These are phyloP conservation scores for Drosophila pseudotalamancana DNA, from an alignment of 2,888 invertebrate genomes.

Conservation along the genomic window DNA sequence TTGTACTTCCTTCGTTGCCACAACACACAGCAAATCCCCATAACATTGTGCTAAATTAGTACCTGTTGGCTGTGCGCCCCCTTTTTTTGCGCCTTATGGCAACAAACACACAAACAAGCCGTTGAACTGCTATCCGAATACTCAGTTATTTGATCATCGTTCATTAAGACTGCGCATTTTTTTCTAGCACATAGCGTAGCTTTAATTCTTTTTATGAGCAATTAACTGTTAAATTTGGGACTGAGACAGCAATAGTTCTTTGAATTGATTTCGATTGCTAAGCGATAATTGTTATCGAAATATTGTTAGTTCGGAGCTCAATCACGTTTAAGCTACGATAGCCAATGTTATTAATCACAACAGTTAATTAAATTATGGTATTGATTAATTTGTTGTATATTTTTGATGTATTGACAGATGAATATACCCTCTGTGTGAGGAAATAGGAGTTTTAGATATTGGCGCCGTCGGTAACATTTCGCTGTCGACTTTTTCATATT, in stretches of 20 bases:
- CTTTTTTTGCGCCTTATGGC: constrained; percentile 33
- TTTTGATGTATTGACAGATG: background rate
- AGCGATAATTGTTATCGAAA: background rate
- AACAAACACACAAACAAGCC: constrained; percentile 33
- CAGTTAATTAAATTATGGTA: background rate
- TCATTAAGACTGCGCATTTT: background rate
- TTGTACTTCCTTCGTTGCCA: constrained; percentile 53
- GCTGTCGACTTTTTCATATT: constrained; percentile 30
- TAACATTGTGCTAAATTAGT: constrained; percentile 62
- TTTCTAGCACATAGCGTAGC: no score
- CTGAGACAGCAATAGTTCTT: background rate
- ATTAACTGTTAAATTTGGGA: background rate
- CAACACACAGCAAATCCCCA: constrained; percentile 45
- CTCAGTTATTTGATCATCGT: background rate
- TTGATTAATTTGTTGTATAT: background rate
- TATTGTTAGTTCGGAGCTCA: background rate
- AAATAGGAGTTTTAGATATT: constrained; percentile 13
- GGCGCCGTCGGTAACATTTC: constrained; percentile 22
- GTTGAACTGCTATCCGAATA: constrained; percentile 20
- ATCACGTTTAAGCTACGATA: background rate
- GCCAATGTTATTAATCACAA: background rate
- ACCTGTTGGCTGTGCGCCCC: constrained; percentile 67
- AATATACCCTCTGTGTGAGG: constrained; percentile 1
- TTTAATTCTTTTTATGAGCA: background rate
- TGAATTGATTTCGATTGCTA: background rate